Base-by-base conservation (phyloP, 1,140 invertebrate genomes). In the Megathymus violae region DNA sequence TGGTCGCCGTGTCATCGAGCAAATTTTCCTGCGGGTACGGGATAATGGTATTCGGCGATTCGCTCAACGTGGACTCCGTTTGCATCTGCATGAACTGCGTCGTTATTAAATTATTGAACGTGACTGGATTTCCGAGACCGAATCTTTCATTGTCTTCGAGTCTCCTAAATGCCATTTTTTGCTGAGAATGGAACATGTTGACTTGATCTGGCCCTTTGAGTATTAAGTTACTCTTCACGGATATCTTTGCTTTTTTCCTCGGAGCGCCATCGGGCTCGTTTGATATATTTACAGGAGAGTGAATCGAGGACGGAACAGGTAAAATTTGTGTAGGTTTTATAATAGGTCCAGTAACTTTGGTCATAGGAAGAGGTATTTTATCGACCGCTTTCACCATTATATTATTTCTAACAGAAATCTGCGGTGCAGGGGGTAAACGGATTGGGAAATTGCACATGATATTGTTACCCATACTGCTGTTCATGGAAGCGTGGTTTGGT, bases 191-290 rank as follows among this genome's bases (percentile, higher is more conserved):
- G 58, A 92, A 91, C 76, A 84, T 88, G 34, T 91, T 88, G 3
- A 85, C 77, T 56, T 89, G 85, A 62, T 92, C 87, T 9, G 91
- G 89, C 0, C 89, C 91, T 76, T 92, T 92, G 4, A 92, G 60
- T 60, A 92, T 89, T 19, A 91, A 63, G 67, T 92, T 91, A 52
- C 91, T 92, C 71, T 92, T 92, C 0, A 92, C 91, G 3, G 89
- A 92, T 77, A 92, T 92, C 67, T 92, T 92, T 0, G 91, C 87
- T 44, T 91, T 91, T 60, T 92, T 92, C 44, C 89, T 80, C 0
- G 89, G 86, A 14, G 70, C 67, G 1, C 85, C 85, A 1, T 88
- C 85, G 6, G 59, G 64, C 36, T 91, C 87, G 10, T 62, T 71
- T 0, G 69, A 65, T 16, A 80, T 78, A 56, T 82, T 80, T 1